Percentiles rank a stretch among this genome's conserved stretches.
phyloP scores from a whole-genome alignment of 2,797 vertebrate species.

The Pampus argenteus region DNA sequence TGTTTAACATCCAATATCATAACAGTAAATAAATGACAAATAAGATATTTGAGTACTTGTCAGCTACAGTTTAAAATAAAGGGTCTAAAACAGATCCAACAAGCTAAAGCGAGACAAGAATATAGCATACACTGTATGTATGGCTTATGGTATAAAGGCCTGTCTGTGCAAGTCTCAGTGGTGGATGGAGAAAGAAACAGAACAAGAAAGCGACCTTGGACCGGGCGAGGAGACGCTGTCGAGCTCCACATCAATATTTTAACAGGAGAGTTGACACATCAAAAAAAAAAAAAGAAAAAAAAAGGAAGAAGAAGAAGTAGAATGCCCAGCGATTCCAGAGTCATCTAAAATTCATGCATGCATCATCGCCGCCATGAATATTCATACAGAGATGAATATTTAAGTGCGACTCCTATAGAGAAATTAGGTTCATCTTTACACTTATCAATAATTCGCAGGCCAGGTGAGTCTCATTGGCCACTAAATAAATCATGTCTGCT shows the following conservation, averaged over 20 bases:
- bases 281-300: constrained; percentile 54
- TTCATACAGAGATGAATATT: constrained; percentile 82
- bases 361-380: constrained; percentile 80
- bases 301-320: constrained; percentile 34
- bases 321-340: constrained; percentile 65
- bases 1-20: too few species aligned
- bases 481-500: constrained; percentile 72
- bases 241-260: constrained; percentile 79
- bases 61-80: background rate
- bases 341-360: constrained; percentile 79
- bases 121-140: background rate
- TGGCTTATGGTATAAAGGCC: constrained; percentile 28
- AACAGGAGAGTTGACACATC: constrained; percentile 76
- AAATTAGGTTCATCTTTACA: constrained; percentile 82
- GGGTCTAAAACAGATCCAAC: background rate
- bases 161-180: constrained; percentile 28
- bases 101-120: background rate
- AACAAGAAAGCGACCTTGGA: constrained; percentile 68
- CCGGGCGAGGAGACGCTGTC: constrained; percentile 60
- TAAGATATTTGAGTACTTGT: background rate
- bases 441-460: constrained; percentile 81
- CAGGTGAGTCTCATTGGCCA: constrained; percentile 71
- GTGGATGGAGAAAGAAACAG: constrained; percentile 36
- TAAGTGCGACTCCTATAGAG: constrained; percentile 77
- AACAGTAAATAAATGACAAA: too few species aligned